A percentile compares a stretch with the other conserved stretches of the same genome.
phyloP scores from a whole-genome alignment of 2,797 vertebrate genomes.

The Poeciliopsis paucimaculata region DNA sequence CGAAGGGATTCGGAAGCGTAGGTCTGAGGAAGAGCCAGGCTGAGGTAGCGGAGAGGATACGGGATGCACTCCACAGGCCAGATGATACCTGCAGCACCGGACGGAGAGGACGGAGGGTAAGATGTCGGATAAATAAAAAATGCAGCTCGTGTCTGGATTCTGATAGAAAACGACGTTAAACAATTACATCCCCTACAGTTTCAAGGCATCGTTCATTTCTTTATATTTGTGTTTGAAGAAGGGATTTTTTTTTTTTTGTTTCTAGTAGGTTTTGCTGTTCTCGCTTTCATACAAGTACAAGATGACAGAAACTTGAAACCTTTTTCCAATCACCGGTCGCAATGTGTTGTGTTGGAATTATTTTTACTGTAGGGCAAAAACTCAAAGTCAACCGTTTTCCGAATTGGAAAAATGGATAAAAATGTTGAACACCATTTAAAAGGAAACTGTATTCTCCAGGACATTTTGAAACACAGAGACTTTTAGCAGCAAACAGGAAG shows the following conservation, averaged over 20 bases:
- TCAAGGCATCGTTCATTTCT: not conserved
- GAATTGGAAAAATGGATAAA: not conserved
- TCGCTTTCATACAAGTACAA: too few species aligned
- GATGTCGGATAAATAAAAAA: conserved; percentile 19
- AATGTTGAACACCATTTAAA: too few species aligned
- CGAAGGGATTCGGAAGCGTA: conserved; percentile 82
- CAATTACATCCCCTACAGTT: conserved; percentile 2
- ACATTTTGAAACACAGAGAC: not conserved
- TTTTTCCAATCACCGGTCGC: not conserved
- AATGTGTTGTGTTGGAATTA: not conserved
- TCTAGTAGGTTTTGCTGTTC: not conserved
- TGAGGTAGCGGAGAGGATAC: conserved; percentile 82
- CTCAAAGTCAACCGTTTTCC: not conserved
- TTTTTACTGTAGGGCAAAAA: not conserved
- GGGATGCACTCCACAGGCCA: conserved; percentile 86
- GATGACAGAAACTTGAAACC: not conserved
- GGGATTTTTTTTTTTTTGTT: not conserved
- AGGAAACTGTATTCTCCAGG: too few species aligned
- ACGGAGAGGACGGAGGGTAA: conserved; percentile 26
- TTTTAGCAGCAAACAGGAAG: not conserved
- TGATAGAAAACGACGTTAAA: not conserved
- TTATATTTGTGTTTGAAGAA: not conserved
- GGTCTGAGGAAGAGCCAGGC: conserved; percentile 83
- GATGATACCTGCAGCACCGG: conserved; percentile 76
- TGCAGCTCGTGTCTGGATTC: not conserved